Evolutionary conservation across 2,113 vertebrate genomes (phyloP).

Genomic region (Ageneiosus marmoratus): DNA sequence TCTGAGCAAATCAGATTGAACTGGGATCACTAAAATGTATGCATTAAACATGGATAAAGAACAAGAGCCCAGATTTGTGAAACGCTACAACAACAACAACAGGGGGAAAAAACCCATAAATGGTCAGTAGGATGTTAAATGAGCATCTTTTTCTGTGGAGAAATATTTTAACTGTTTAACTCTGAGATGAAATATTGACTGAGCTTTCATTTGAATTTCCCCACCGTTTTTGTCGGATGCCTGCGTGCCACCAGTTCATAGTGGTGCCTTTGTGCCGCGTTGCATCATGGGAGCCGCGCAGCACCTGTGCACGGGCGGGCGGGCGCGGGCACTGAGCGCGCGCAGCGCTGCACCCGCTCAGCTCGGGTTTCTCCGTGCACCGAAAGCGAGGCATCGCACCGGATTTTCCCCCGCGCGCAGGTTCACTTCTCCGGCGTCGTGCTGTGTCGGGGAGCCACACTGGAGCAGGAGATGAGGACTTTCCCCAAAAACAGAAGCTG

Average conservation of each 20-base stretch:
- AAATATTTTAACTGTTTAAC: neutral
- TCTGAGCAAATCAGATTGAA: neutral
- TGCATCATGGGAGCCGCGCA: conserved; percentile 76
- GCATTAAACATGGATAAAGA: neutral
- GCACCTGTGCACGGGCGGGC: conserved; percentile 71
- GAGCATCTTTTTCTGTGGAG: neutral
- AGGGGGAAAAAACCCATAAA: neutral
- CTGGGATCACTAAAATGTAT: too few relatives aligned
- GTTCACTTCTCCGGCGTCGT: conserved; percentile 66
- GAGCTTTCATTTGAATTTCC: conserved; percentile 67
- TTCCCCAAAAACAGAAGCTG: conserved; percentile 72
- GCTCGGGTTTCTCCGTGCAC: conserved; percentile 69
- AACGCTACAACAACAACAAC: too few relatives aligned
- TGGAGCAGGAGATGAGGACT: conserved; percentile 75
- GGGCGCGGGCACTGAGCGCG: conserved; percentile 63
- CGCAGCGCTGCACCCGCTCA: conserved; percentile 44
- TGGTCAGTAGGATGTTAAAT: neutral
- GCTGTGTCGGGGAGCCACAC: conserved; percentile 60
- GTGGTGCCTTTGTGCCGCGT: conserved; percentile 72
- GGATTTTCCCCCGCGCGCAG: conserved; percentile 51
- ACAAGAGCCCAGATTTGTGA: too few relatives aligned
- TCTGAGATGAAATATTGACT: too few relatives aligned
- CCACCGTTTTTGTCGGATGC: conserved; percentile 68
- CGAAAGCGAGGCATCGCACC: conserved; percentile 56
- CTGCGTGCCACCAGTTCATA: conserved; percentile 68